These are phyloP conservation scores for Melieria omissa DNA, from an alignment of 2,888 invertebrate species.

Conservation along the genomic window DNA sequence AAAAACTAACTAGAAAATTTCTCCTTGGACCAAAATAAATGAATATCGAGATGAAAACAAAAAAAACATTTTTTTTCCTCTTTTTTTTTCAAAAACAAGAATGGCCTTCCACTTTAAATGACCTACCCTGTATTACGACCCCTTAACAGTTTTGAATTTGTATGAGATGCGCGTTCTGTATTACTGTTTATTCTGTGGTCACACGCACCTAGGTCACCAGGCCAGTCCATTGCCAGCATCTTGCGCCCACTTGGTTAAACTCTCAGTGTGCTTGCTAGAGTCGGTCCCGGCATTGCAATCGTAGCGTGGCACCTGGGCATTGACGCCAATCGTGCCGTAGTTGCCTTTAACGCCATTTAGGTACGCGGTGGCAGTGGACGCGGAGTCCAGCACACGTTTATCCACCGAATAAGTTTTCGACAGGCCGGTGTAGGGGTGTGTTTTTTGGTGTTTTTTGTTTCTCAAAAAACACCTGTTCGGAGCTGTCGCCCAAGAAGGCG, in stretches of 20 bases:
- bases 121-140: no score
- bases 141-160: no score
- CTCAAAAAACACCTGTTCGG: slow-evolving; percentile 72
- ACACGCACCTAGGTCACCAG: slow-evolving; percentile 81
- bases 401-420: slow-evolving; percentile 80
- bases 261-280: slow-evolving; percentile 71
- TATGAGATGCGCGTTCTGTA: no score
- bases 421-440: slow-evolving; percentile 70
- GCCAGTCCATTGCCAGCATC: slow-evolving; percentile 71
- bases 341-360: slow-evolving; percentile 84
- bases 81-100: no score
- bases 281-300: slow-evolving; percentile 74
- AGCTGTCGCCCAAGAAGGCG: slow-evolving; percentile 74
- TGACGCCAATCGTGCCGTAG: slow-evolving; percentile 79
- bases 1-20: no score
- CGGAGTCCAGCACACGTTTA: slow-evolving; percentile 83
- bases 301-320: slow-evolving; percentile 72
- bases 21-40: no score
- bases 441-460: no score
- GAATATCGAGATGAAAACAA: no score
- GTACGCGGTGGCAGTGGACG: slow-evolving; percentile 84
- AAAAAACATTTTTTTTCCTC: no score
- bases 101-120: no score
- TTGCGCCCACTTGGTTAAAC: slow-evolving; percentile 79
- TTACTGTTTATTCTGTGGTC: no score